These are phyloP conservation scores for Calidris pygmaea DNA, from an alignment of 2,113 vertebrate species.

Conservation along the genomic window DNA sequence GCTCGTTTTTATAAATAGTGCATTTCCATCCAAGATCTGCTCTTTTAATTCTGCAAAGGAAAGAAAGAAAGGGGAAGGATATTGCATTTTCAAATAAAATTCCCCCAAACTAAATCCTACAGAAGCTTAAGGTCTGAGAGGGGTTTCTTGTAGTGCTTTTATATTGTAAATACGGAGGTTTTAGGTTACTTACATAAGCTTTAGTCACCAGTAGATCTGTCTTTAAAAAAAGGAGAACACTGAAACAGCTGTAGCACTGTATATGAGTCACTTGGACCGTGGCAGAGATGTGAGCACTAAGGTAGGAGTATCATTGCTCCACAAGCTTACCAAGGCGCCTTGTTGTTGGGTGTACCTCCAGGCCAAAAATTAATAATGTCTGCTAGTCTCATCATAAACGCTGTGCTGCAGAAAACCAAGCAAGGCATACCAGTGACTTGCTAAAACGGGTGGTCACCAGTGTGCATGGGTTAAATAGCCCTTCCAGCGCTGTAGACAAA, in stretches of 20 bases:
- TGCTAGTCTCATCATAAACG: not conserved
- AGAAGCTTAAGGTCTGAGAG: conserved; percentile 43
- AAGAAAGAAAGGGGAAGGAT: not conserved
- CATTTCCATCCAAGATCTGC: conserved; percentile 56
- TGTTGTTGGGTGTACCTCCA: not conserved
- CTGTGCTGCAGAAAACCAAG: not conserved
- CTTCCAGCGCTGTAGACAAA: not conserved
- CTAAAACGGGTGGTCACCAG: not conserved
- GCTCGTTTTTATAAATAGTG: conserved; percentile 61
- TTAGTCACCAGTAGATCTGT: conserved; percentile 35
- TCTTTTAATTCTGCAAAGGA: conserved; percentile 33
- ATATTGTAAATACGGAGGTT: conserved; percentile 54
- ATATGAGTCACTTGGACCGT: conserved; percentile 42
- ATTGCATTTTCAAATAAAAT: conserved; percentile 70
- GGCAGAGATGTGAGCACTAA: not conserved
- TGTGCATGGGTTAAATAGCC: accelerated
- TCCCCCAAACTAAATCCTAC: conserved; percentile 63
- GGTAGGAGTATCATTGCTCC: not conserved
- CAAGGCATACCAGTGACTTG: not conserved
- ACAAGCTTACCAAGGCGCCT: accelerated
- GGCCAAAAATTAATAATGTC: not conserved
- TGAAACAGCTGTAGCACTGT: conserved; percentile 49
- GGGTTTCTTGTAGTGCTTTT: conserved; percentile 36
- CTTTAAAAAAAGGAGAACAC: not conserved
- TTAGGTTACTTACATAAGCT: conserved; percentile 64